Evolutionary conservation across 2,888 invertebrate genomes (phyloP).

Genomic region (Pherbina coryleti): DNA sequence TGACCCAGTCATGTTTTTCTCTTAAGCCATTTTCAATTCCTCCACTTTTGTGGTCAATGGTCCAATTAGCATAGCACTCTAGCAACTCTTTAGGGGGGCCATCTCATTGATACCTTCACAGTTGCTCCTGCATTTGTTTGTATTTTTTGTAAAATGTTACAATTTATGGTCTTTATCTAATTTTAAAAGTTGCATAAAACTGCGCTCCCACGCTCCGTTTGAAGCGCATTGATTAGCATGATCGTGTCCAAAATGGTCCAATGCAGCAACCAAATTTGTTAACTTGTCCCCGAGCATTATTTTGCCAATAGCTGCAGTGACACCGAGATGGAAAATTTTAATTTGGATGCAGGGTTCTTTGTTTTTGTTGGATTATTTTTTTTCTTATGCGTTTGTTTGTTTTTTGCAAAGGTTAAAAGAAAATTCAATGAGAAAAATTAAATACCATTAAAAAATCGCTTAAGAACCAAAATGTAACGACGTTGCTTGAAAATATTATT

Average conservation of each 20-base stretch:
- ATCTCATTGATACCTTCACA: neutral
- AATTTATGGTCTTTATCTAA: neutral
- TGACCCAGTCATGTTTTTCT: neutral
- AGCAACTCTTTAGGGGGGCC: neutral
- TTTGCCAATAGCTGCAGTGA: neutral
- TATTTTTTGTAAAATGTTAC: too few species aligned
- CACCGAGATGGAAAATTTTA: neutral
- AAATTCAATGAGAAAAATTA: too few species aligned
- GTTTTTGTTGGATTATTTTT: too few species aligned
- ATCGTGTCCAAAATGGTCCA: conserved; percentile 5
- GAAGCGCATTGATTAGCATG: neutral
- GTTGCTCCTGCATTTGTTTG: neutral
- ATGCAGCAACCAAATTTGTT: neutral
- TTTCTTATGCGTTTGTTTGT: too few species aligned
- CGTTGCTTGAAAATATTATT: too few species aligned
- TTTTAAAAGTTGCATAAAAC: neutral
- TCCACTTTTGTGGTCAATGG: neutral
- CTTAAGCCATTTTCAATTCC: neutral
- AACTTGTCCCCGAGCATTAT: conserved; percentile 1
- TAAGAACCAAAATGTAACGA: too few species aligned
- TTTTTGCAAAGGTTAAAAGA: too few species aligned
- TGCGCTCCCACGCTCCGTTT: too few species aligned
- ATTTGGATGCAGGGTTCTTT: too few species aligned
- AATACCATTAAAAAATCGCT: too few species aligned
- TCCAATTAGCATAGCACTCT: neutral